Conservation (phyloP, 2,113 vertebrate species). For the Eulemur rufifrons region DNA sequence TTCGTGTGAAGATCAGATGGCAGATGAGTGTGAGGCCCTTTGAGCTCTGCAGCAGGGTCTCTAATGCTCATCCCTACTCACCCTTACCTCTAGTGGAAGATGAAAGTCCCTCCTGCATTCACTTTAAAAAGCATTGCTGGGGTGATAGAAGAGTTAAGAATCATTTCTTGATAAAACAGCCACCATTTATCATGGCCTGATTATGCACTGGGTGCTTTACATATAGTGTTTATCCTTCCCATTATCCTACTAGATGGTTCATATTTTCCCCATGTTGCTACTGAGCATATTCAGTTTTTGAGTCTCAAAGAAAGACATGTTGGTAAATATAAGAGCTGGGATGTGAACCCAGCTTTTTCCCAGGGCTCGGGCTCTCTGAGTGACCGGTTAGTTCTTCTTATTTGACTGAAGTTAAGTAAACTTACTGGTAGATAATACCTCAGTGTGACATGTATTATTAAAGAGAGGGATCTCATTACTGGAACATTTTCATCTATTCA, state of each 20-base stretch:
- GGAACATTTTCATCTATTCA: background rate
- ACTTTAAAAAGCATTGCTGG: background rate
- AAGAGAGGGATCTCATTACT: background rate
- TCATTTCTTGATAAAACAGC: background rate
- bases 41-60: too few relatives aligned
- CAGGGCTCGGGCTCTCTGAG: background rate
- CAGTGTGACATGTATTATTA: background rate
- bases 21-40: background rate
- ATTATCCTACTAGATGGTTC: background rate
- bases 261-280: background rate
- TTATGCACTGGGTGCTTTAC: background rate
- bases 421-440: background rate
- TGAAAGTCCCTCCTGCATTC: background rate
- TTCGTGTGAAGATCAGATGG: background rate
- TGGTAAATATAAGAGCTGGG: background rate
- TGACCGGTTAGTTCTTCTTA: background rate
- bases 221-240: too few relatives aligned
- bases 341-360: background rate
- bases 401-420: background rate
- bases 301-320: background rate
- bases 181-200: background rate
- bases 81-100: background rate
- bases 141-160: background rate
- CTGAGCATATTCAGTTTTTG: background rate
- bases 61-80: accelerated